Evolutionary conservation across 2,113 vertebrate genomes (phyloP), one percentile per base, ranked within the genome.

Genomic region (Nanger granti): DNA sequence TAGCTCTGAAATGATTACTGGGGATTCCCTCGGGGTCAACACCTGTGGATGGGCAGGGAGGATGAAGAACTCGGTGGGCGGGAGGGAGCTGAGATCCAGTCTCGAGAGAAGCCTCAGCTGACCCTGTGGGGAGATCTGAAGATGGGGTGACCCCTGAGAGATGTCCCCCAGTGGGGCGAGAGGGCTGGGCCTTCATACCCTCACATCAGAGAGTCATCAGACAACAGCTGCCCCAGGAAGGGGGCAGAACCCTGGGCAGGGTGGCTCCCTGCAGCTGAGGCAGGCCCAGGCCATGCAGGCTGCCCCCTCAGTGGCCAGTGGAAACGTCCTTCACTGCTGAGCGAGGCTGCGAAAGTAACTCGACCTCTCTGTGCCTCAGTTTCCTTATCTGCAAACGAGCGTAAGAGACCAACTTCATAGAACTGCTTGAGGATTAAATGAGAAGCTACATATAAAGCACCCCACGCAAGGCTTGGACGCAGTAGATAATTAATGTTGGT

Each of bases 371-470:
- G 54, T 86, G 88, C 47, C 93, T 94, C 87, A 2, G 85, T 76
- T 47, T 94, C 52, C 76, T 82, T 80, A 37, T n/a, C 83, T 76
- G 84, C 20, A 87, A 97, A 44, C 4, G 54, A 28, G 54, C 49
- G 54, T 31, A 76, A 66, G 79, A 83, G 93, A 83, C 5, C 1
- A 47, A 24, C 29, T 44, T 76, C 64, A 5, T 5, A 34, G 52
- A 31, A 31, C 2, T 59, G 82, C 54, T 3, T 26, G 55, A 79
- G 41, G 83, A 76, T 44, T 41, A 64, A 57, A 76, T 11, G 22
- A 55, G 69, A 24, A 6, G 31, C 64, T 14, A 12, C 28, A 44
- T 3, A 49, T 0, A 7, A 69, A 79, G 41, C 9, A 26, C n/a
- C 7, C 52, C n/a, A 89, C 62, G 57, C 7, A n/a, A 66, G 52